Base-by-base conservation (phyloP, 2,888 invertebrate genomes). In the Punctoribates punctum region DNA sequence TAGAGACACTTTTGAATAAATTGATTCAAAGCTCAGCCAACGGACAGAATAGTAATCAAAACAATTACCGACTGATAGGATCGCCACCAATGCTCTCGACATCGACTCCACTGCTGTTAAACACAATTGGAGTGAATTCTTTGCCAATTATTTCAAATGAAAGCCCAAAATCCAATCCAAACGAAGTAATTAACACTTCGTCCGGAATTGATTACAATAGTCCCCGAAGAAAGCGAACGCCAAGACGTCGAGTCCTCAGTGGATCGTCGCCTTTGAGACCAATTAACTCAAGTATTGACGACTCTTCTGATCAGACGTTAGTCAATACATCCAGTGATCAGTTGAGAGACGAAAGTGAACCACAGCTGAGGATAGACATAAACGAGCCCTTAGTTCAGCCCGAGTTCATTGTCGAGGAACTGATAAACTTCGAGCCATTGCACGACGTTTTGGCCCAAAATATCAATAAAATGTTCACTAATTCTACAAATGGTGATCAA, bases 361-460 rank as follows among this genome's bases (percentile, higher is more conserved):
- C 42, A 1, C 70, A 42, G 42, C 23, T 70, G 9, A 38, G 17
- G 70, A 70, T 70, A 1, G 70, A 70, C 23, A 70, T 70, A 17
- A 23, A 42, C 23, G 70, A 70, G 20, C 70, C 70, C 5, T 34
- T 70, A 17, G 67, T 75, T 20, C 48, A 75, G 48, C 75, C 75
- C 13, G 46, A 65, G 65, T 38, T 75, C 8, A 73, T 76, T 27
- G 72, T 67, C n/a, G 73, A 73, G 17, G 76, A 72, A 73, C 29
- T 76, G n/a, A n/a, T 76, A 3, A 76, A 76, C 25, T 76, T 48
- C 72, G 29, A 57, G 57, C 72, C 76, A 60, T 62, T 76, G 51
- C 76, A 76, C 27, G 76, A 76, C 13, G 60, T 60, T 60, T 54
- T 76, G 51, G 76, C 76, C 17, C 20, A 73, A n/a, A 76, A 54